A percentile compares a stretch with the other conserved stretches of the same genome.
Evolutionary conservation across 2,113 vertebrate genomes (phyloP).

Genomic region (Aegotheles bennettii): DNA sequence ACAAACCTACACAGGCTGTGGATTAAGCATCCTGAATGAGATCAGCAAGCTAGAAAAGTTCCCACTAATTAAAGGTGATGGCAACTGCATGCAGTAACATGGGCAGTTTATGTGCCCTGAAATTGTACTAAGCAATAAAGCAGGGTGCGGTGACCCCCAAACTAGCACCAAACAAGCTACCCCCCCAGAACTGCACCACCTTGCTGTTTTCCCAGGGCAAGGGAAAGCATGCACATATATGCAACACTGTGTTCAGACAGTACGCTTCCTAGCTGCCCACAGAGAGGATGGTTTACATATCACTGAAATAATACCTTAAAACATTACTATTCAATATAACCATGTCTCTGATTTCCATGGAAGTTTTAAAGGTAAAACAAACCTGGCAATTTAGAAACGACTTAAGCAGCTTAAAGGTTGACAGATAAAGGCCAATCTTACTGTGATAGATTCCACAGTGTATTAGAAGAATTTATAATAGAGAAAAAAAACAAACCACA

Average conservation of each 20-base stretch:
- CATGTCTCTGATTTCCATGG: neutral
- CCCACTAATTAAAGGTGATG: neutral
- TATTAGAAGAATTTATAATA: neutral
- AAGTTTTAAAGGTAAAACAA: neutral
- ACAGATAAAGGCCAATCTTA: neutral
- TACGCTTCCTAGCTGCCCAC: neutral
- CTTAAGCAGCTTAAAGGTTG: neutral
- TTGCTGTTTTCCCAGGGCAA: neutral
- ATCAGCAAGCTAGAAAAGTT: neutral
- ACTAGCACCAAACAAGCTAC: neutral
- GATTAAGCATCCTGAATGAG: neutral
- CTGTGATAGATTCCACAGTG: neutral
- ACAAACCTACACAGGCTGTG: neutral
- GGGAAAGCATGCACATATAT: neutral
- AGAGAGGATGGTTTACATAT: neutral
- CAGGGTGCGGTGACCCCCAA: neutral
- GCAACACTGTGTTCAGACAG: neutral
- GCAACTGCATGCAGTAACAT: no score
- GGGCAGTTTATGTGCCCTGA: neutral
- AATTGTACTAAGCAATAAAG: neutral
- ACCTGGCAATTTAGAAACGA: neutral
- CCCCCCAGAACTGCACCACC: neutral
- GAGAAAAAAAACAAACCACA: neutral
- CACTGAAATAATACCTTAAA: neutral
- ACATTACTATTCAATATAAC: neutral